A percentile compares a stretch with the other conserved stretches of the same genome.
phyloP scores from a whole-genome alignment of 35 echinoderm and acorn worm genomes.

The Heliocidaris tuberculata region DNA sequence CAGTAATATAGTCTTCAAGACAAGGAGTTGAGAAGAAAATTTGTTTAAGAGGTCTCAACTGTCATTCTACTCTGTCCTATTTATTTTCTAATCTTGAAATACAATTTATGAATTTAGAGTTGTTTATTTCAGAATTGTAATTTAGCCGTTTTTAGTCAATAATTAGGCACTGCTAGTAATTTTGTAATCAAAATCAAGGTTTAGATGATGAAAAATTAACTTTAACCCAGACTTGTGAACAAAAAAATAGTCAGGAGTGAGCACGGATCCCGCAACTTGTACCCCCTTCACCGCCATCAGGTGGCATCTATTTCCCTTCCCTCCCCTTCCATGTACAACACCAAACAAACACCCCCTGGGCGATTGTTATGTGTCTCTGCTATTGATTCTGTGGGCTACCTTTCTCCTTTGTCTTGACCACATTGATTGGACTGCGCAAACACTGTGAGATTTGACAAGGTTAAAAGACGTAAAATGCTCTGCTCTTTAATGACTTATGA shows the following conservation, averaged over 20 bases:
- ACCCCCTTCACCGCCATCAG: background rate
- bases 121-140: background rate
- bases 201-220: background rate
- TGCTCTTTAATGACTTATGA: background rate
- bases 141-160: background rate
- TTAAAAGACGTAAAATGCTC: background rate
- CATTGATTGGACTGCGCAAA: background rate
- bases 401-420: background rate
- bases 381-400: constrained; percentile 4
- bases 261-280: background rate
- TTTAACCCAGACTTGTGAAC: background rate
- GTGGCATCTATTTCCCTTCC: background rate
- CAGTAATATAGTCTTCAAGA: too few species aligned
- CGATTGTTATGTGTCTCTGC: background rate
- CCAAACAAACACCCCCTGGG: background rate
- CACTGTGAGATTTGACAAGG: constrained; percentile 2
- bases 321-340: background rate
- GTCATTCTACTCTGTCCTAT: background rate
- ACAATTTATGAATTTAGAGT: too few species aligned
- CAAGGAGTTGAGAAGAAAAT: too few species aligned
- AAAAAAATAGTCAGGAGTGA: background rate
- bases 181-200: background rate
- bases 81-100: background rate
- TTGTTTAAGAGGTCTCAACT: background rate
- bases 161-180: background rate